Base-by-base conservation (phyloP, 1,140 invertebrate genomes). In the Bombus superbus region DNA sequence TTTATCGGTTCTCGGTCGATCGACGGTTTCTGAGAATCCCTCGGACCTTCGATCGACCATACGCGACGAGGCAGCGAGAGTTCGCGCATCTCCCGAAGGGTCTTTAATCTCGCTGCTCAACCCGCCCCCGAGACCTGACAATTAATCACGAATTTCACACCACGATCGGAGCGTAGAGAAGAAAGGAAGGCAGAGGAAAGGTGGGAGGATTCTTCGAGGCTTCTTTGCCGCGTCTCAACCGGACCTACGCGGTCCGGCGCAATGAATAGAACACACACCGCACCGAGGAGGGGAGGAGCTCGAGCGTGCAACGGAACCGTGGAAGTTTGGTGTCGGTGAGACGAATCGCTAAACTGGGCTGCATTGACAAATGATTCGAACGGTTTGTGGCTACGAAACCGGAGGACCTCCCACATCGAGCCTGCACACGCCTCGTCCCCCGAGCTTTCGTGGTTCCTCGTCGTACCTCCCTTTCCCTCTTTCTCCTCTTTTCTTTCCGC, bases 361-460 rank as follows among this genome's bases (percentile, higher is more conserved):
- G 90, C 93, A 94, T 94, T 94, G 94, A 94, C 94, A 94, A 94
- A 94, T 94, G 93, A 94, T 94, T 93, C 91, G 86, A 92, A 92
- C 90, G 87, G 81, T 92, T 91, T 85, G 85, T 88, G 66, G 75
- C 53, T 77, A 75, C 71, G 88, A 88, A 90, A 87, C 72, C 79
- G 66, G 59, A 75, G 77, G 93, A 94, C 93, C 94, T 94, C 93
- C 94, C 94, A 94, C 92, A 89, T 93, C 79, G 92, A 57, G 68
- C 82, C 47, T 72, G 81, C 35, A 38, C 68, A 44, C 53, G 42
- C 59, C 18, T 88, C 42, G 59, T 25, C 15, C 44, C 44, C 2
- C 15, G 18, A 22, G 47, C 64, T 81, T 88, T 81, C 68, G 57
- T 77, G 44, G 64, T 69, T 80, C 64, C 69, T 75, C 76, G 66